These are phyloP conservation scores for Leucania comma DNA, from an alignment of 2,888 invertebrate genomes.

Conservation along the genomic window DNA sequence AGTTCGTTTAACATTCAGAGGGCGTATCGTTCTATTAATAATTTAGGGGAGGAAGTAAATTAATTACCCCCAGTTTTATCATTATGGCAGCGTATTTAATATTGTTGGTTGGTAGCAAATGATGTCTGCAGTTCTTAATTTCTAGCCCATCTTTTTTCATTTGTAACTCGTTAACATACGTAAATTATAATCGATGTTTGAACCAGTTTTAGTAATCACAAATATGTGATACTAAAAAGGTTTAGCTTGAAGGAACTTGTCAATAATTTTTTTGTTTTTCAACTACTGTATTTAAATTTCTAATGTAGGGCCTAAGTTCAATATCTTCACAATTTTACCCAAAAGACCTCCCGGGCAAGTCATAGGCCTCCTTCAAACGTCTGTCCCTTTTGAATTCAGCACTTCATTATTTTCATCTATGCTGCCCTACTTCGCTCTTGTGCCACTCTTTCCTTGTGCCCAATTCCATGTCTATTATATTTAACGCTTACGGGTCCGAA, in stretches of 20 bases:
- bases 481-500: too few relatives aligned
- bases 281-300: too few relatives aligned
- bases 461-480: too few relatives aligned
- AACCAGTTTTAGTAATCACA: not conserved
- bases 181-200: not conserved
- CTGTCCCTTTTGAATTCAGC: not conserved
- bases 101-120: not conserved
- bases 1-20: constrained; percentile 20
- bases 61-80: constrained; percentile 6
- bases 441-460: too few relatives aligned
- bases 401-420: not conserved
- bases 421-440: too few relatives aligned
- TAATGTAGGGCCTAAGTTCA: not conserved
- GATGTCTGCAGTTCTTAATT: constrained; percentile 9
- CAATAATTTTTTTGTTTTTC: too few relatives aligned
- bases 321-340: not conserved
- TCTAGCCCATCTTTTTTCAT: not conserved
- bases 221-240: not conserved
- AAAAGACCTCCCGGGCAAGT: not conserved
- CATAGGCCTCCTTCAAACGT: not conserved
- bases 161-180: not conserved
- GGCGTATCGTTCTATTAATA: constrained; percentile 24
- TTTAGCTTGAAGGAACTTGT: too few relatives aligned
- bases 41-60: constrained; percentile 5
- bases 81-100: constrained; percentile 1